A percentile compares a stretch with the other conserved stretches of the same genome.
phyloP scores from a whole-genome alignment of 2,797 vertebrate genomes.

The Bufotes viridis region DNA sequence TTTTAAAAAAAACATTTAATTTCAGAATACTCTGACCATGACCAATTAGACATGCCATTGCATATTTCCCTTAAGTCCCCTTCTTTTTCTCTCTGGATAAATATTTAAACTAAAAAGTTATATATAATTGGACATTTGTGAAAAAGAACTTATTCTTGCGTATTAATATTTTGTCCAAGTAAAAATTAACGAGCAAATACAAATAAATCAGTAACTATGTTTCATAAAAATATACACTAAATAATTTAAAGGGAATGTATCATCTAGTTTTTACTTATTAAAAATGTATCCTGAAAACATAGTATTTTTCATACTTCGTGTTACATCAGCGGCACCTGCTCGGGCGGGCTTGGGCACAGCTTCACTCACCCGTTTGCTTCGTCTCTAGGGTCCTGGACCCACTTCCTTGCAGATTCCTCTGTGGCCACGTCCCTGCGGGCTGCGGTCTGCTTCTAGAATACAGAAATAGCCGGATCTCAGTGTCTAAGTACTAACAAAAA shows the following conservation, averaged over 20 bases:
- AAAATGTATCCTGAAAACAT: background rate
- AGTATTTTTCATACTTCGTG: background rate
- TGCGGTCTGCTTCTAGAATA: no score
- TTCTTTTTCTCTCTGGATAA: constrained; percentile 14
- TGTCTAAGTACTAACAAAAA: no score
- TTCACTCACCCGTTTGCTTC: no score
- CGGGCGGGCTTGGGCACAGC: no score
- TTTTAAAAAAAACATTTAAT: constrained; percentile 35
- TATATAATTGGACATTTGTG: constrained; percentile 7
- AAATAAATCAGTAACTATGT: background rate
- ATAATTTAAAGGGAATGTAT: background rate
- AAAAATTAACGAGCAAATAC: background rate
- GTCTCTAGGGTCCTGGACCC: no score
- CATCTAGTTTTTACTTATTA: background rate
- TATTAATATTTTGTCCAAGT: background rate
- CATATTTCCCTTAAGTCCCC: constrained; percentile 2
- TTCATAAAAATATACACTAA: background rate
- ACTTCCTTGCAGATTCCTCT: no score
- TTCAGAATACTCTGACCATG: constrained; percentile 26
- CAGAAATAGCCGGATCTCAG: no score
- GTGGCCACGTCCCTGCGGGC: no score
- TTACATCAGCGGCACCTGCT: no score
- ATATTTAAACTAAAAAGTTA: constrained; percentile 26
- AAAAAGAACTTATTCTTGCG: background rate
- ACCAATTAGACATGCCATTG: constrained; percentile 32